Evolutionary conservation across 2,797 vertebrate genomes (phyloP).

Genomic region (Acrocephalus scirpaceus): DNA sequence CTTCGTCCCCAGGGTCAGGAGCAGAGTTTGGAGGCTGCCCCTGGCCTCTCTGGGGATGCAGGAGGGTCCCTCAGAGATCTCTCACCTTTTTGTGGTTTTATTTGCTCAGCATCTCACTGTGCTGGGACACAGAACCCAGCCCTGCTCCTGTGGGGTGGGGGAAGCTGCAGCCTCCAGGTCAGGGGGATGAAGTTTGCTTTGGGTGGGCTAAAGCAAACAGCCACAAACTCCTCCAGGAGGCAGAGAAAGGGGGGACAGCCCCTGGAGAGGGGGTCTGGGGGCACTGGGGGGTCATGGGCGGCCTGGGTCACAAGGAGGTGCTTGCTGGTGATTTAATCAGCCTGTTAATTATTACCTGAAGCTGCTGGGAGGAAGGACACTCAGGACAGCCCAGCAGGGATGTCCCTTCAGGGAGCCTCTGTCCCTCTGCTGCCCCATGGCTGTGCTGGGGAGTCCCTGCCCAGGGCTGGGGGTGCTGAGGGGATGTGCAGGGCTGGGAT

Average conservation of each 20-base stretch:
- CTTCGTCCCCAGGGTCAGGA: neutral
- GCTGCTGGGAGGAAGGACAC: neutral
- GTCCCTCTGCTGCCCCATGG: accelerated
- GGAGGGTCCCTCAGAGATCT: neutral
- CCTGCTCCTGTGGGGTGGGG: neutral
- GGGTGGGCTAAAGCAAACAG: neutral
- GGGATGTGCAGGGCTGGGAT: neutral
- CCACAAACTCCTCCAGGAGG: neutral
- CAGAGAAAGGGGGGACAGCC: neutral
- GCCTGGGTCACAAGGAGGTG: neutral
- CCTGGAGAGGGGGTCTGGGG: neutral
- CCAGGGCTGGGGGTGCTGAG: neutral
- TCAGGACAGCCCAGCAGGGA: accelerated
- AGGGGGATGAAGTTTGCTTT: neutral
- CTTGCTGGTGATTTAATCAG: slow-evolving; percentile 22
- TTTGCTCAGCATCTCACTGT: neutral
- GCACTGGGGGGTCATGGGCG: neutral
- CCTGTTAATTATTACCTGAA: slow-evolving; percentile 39
- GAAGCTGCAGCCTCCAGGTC: neutral
- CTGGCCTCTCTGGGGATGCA: neutral
- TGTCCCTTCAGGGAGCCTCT: neutral
- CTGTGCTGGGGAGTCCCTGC: neutral
- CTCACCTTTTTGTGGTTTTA: neutral
- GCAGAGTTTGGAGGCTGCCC: neutral
- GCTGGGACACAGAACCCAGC: neutral